A percentile compares a stretch with the other conserved stretches of the same genome.
These are phyloP conservation scores for Pitta sordida DNA, from an alignment of 2,113 vertebrate genomes.

Conservation along the genomic window DNA sequence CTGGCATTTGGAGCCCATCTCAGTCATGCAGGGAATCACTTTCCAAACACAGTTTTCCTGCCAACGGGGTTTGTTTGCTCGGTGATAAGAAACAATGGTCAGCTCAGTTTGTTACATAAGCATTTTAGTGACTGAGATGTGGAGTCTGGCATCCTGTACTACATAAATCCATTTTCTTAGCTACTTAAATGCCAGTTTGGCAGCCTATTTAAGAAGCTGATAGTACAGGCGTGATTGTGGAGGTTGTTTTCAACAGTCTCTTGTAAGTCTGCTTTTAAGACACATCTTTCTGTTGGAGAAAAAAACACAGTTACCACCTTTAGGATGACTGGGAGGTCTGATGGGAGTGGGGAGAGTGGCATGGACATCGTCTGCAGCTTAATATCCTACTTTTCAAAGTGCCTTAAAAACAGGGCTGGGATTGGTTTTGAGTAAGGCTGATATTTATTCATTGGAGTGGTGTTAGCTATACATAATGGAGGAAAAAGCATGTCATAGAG, in stretches of 20 bases:
- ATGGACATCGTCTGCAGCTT: neutral
- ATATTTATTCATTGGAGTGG: neutral
- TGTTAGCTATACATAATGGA: neutral
- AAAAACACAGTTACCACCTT: neutral
- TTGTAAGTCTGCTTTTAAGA: slow-evolving; percentile 8
- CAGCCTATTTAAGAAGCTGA: slow-evolving; percentile 2
- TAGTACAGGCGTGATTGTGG: neutral
- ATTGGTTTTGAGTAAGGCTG: neutral
- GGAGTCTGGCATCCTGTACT: neutral
- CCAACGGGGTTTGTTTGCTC: slow-evolving; percentile 28
- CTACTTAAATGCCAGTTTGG: slow-evolving; percentile 26
- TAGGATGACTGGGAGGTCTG: neutral
- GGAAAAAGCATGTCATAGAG: neutral
- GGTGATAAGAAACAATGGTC: slow-evolving; percentile 46
- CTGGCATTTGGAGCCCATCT: neutral
- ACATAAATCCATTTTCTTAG: slow-evolving; percentile 45
- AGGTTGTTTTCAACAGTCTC: neutral
- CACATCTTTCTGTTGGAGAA: neutral
- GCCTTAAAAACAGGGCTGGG: neutral
- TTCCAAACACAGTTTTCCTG: slow-evolving; percentile 20
- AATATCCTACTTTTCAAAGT: neutral
- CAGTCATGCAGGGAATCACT: neutral
- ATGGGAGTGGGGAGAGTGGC: neutral
- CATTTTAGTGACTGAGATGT: neutral
- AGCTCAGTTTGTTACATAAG: neutral